These are phyloP conservation scores for Pyrrhura leucotis DNA, from an alignment of 2,797 vertebrate genomes.

Conservation along the genomic window DNA sequence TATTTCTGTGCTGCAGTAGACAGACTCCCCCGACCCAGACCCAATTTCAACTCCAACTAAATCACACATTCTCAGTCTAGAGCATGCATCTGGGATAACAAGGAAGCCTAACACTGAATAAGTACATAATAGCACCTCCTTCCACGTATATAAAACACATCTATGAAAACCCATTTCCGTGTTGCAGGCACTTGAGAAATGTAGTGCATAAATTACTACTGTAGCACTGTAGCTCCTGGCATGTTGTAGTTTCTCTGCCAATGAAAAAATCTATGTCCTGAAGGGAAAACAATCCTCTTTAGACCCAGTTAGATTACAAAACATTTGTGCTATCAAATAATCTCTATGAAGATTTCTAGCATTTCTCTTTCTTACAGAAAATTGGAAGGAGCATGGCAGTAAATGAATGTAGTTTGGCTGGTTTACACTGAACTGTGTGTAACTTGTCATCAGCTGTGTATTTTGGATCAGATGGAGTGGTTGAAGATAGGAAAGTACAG, in stretches of 20 bases:
- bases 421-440: not conserved
- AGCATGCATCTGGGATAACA: not conserved
- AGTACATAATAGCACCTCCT: not conserved
- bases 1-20: not conserved
- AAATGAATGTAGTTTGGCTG: not conserved
- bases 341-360: not conserved
- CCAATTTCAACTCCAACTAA: not conserved
- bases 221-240: not conserved
- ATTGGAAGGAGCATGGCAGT: not conserved
- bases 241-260: not conserved
- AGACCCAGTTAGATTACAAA: not conserved
- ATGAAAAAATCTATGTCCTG: not conserved
- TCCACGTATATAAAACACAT: not conserved
- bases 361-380: slow-evolving; percentile 11
- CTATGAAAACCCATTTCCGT: not conserved
- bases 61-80: not conserved
- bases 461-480: not conserved
- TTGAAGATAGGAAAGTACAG: not conserved
- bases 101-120: not conserved
- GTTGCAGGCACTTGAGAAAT: not conserved
- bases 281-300: not conserved
- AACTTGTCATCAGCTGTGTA: not conserved
- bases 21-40: not conserved
- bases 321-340: not conserved
- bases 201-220: not conserved